Percentiles rank a stretch among this genome's conserved stretches.
These are phyloP conservation scores for Macheiramphus alcinus DNA, from an alignment of 2,113 vertebrate species.

Conservation along the genomic window DNA sequence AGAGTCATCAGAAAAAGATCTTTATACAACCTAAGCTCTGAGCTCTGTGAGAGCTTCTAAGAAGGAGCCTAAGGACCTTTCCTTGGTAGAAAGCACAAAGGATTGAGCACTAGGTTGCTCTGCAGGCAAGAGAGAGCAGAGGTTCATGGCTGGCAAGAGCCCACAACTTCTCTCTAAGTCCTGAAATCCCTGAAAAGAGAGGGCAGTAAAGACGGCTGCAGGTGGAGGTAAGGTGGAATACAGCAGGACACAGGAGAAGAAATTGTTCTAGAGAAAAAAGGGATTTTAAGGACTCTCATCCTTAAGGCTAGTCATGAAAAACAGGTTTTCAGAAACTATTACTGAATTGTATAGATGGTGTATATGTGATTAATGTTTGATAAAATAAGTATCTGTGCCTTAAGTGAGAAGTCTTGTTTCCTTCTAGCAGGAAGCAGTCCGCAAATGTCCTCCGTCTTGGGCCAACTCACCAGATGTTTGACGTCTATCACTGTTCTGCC, in stretches of 20 bases:
- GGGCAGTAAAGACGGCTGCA: neutral
- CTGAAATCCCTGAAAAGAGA: neutral
- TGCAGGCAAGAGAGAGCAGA: neutral
- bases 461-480: neutral
- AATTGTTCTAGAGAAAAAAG: neutral
- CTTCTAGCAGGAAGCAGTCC: neutral
- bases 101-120: neutral
- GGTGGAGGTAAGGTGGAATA: neutral
- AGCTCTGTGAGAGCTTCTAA: neutral
- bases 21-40: neutral
- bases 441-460: neutral
- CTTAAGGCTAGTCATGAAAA: neutral
- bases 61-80: neutral
- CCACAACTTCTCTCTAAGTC: neutral
- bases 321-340: neutral
- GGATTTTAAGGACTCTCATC: neutral
- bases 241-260: neutral
- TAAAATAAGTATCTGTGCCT: neutral
- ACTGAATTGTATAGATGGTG: neutral
- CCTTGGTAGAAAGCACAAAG: neutral
- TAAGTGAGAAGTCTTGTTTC: neutral
- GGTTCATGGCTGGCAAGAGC: neutral
- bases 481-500: neutral
- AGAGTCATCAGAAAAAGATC: neutral
- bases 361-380: neutral